phyloP scores from a whole-genome alignment of 2,113 vertebrate species.

The Halichoerus grypus region DNA sequence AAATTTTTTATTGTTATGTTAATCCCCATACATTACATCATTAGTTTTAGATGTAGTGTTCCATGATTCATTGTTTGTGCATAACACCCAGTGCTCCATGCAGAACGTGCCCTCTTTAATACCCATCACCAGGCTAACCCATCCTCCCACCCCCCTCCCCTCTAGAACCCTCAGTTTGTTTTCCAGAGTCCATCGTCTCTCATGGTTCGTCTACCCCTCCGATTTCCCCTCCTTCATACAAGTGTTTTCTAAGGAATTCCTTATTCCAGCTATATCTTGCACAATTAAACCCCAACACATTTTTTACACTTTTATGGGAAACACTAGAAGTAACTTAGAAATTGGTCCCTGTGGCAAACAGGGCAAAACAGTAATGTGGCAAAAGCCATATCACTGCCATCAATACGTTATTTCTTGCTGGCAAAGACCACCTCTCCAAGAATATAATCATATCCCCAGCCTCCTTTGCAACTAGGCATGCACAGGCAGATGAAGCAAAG shows the following conservation, averaged over 20 bases:
- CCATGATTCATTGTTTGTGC: no score
- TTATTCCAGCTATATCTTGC: background rate
- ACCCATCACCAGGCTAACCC: no score
- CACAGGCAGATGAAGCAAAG: background rate
- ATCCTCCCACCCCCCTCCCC: no score
- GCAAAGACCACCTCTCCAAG: background rate
- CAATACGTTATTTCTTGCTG: conserved; percentile 30
- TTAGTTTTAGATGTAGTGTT: no score
- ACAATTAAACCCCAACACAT: conserved; percentile 18
- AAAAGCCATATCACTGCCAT: conserved; percentile 18
- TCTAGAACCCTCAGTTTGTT: no score
- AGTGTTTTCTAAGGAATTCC: conserved; percentile 24
- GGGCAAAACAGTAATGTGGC: background rate
- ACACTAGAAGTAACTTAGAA: conserved; percentile 17
- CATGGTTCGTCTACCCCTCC: no score
- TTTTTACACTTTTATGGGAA: conserved; percentile 44
- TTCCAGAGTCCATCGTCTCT: no score
- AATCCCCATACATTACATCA: no score
- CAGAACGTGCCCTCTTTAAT: no score
- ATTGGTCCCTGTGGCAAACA: conserved; percentile 2
- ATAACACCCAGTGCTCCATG: no score
- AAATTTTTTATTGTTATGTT: no score
- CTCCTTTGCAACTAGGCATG: background rate
- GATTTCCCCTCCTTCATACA: background rate
- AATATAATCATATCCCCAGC: conserved; percentile 29